Evolutionary conservation across 1,140 invertebrate species (phyloP), one percentile per base, ranked within the genome.

Genomic region (Periplaneta americana): DNA sequence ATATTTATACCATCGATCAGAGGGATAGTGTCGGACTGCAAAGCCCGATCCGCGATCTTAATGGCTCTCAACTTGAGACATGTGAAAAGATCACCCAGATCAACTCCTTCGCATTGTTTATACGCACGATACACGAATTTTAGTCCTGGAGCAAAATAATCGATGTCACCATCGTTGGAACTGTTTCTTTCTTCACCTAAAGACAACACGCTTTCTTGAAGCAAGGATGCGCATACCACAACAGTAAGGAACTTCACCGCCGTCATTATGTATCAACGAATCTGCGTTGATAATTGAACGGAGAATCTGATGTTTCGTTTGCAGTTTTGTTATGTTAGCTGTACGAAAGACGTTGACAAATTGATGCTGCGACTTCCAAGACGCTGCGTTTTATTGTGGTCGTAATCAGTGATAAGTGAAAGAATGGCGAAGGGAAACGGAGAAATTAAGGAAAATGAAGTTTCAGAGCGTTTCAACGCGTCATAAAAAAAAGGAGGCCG

Each of bases 11-110:
- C 93, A 82, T 93, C 91, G 15, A 92, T 83, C 34, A 94, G 86
- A 32, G 91, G 91, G n/a, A 95, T 88, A 22, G 87, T 88, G 79
- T 92, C 91, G 82, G 91, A 88, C 77, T 91, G 89, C 1, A 93
- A 87, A 0, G 92, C 92, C n/a, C 93, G 87, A 79, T 93, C 92
- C 11, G 91, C 85, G 10, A 93, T 86, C 83, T 92, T 92, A 0
- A 93, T 86, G 0, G 92, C 92, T 85, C 93, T 91, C 10, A 93
- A 87, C 86, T 94, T 94, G 80, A 93, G 89, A 85, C 93, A 94
- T 86, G 91, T 92, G 78, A 93, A 85, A 48, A 92, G 88, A 83
- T 93, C 91, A 82, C 91, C 88, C 36, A 90, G 90, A 39, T 88
- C 86, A 9, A 28, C 48, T 1, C 5, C 28, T 80, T 90, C 89